A percentile compares a stretch with the other conserved stretches of the same genome.
phyloP scores from a whole-genome alignment of 2,888 invertebrate species.

The Aleiodes alternator region DNA sequence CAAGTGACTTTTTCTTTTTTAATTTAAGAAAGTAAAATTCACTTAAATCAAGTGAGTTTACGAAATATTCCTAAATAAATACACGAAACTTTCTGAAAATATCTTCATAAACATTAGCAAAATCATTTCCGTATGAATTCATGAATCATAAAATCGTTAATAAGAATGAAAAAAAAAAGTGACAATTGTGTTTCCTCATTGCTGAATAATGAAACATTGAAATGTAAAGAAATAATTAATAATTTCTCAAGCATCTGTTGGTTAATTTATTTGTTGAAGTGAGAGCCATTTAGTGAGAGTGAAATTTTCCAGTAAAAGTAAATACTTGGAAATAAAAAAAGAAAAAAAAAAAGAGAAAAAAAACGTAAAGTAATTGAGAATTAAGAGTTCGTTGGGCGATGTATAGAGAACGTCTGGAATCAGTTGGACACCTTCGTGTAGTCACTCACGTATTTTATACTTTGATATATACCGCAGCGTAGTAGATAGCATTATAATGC shows the following conservation, averaged over 20 bases:
- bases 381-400: constrained; percentile 12
- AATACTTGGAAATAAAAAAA: constrained; percentile 18
- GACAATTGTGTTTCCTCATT: constrained; percentile 9
- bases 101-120: too few relatives aligned
- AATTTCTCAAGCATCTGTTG: constrained; percentile 1
- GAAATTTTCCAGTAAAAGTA: constrained; percentile 31
- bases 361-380: background rate
- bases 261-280: constrained; percentile 26
- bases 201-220: background rate
- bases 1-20: too few relatives aligned
- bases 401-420: background rate
- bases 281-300: constrained; percentile 27
- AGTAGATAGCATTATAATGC: constrained; percentile 72
- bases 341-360: too few relatives aligned
- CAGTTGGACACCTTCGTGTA: constrained; percentile 43
- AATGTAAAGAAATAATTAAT: background rate
- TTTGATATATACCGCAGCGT: constrained; percentile 73
- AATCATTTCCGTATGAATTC: too few relatives aligned
- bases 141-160: too few relatives aligned
- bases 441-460: constrained; percentile 62
- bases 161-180: background rate
- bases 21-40: too few relatives aligned
- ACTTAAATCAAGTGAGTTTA: too few relatives aligned
- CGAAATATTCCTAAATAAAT: too few relatives aligned
- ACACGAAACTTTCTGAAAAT: too few relatives aligned